phyloP scores from a whole-genome alignment of 2,113 vertebrate species.

The Misgurnus mizolepis region DNA sequence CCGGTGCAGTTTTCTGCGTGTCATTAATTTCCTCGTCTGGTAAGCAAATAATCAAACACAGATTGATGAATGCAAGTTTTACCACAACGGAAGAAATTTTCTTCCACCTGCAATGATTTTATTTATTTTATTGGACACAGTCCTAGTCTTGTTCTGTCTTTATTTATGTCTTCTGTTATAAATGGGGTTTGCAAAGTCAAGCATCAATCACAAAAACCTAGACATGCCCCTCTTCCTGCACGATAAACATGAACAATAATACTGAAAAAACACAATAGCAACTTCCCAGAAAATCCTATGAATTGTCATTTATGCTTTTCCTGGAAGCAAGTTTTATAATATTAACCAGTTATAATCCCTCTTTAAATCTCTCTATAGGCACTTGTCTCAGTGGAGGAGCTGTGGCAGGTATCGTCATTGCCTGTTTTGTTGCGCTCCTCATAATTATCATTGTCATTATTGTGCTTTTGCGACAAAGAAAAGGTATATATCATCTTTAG shows the following conservation, averaged over 20 bases:
- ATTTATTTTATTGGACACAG: conserved; percentile 16
- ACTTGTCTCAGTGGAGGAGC: conserved; percentile 70
- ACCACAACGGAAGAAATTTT: conserved; percentile 57
- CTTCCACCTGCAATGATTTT: conserved; percentile 29
- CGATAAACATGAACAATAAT: too few species aligned
- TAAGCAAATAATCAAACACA: conserved; percentile 49
- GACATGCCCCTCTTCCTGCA: too few species aligned
- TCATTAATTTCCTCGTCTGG: conserved; percentile 63
- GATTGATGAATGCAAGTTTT: conserved; percentile 64
- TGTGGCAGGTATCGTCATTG: conserved; percentile 77
- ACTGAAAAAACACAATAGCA: too few species aligned
- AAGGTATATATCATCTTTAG: conserved; percentile 49
- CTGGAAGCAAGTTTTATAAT: too few species aligned
- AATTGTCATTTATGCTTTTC: too few species aligned
- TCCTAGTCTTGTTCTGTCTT: conserved; percentile 53
- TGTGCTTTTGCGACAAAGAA: conserved; percentile 57
- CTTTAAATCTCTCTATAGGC: conserved; percentile 59
- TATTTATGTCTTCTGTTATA: neutral
- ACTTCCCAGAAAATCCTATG: too few species aligned
- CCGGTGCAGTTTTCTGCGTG: conserved; percentile 42
- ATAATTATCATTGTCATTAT: conserved; percentile 70
- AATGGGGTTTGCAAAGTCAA: neutral
- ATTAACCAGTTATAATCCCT: neutral
- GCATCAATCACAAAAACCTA: too few species aligned
- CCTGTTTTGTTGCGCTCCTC: conserved; percentile 65